Evolutionary conservation across 2,888 invertebrate species (phyloP).

Genomic region (Globia sparganii): DNA sequence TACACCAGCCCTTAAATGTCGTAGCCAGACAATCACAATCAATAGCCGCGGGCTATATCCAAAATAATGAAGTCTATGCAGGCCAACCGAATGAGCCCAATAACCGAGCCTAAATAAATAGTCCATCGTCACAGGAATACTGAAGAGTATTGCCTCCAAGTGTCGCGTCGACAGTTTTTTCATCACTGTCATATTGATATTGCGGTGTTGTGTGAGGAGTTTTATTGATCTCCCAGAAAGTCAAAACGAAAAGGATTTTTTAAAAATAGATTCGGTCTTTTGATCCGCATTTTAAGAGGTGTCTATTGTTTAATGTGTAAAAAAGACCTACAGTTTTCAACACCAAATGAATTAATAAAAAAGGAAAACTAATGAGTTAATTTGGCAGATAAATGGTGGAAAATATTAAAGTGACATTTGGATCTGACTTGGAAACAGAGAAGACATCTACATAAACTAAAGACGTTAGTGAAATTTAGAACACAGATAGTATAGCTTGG

Average conservation of each 20-base stretch:
- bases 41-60: conserved; percentile 14
- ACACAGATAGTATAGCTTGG: background rate
- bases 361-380: too few species aligned
- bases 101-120: conserved; percentile 83
- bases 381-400: background rate
- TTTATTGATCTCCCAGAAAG: background rate
- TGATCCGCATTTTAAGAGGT: background rate
- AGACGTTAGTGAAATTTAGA: background rate
- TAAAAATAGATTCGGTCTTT: too few species aligned
- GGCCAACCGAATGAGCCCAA: conserved; percentile 54
- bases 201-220: background rate
- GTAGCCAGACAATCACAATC: conserved; percentile 25
- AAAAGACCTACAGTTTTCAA: background rate
- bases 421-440: background rate
- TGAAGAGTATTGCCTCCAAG: conserved; percentile 53
- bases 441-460: background rate
- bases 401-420: background rate
- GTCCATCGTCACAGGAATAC: conserved; percentile 72
- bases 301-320: background rate
- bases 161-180: conserved; percentile 44
- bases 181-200: conserved; percentile 18
- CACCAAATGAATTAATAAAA: too few species aligned
- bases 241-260: background rate
- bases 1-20: background rate
- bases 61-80: conserved; percentile 49